A percentile compares a stretch with the other conserved stretches of the same genome.
Evolutionary conservation across 2,113 vertebrate genomes (phyloP).

Genomic region (Mystacornis crossleyi): DNA sequence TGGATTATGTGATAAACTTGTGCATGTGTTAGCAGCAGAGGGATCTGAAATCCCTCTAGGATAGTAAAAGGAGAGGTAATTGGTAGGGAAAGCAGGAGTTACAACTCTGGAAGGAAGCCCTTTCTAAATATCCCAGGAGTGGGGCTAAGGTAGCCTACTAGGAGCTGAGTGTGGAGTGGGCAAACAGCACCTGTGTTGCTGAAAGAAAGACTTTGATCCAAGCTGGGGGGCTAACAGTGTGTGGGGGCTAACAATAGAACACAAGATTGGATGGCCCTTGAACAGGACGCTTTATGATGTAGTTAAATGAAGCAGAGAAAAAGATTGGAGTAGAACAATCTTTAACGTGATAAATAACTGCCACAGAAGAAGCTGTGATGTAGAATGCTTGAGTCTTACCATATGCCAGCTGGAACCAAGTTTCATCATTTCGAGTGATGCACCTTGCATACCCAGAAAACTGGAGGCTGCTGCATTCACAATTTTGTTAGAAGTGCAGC

Average conservation of each 20-base stretch:
- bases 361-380: neutral
- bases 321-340: neutral
- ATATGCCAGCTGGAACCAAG: neutral
- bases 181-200: neutral
- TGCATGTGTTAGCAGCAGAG: neutral
- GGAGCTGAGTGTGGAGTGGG: accelerated
- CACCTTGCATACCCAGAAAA: neutral
- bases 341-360: neutral
- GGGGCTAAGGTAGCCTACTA: neutral
- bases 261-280: neutral
- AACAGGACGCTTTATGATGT: neutral
- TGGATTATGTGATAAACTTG: neutral
- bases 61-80: neutral
- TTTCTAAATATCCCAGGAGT: neutral
- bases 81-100: neutral
- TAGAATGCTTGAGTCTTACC: neutral
- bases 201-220: neutral
- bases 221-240: neutral
- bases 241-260: neutral
- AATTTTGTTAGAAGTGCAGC: neutral
- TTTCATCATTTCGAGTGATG: accelerated
- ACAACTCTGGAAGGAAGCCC: neutral
- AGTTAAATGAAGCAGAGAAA: neutral
- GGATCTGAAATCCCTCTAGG: neutral
- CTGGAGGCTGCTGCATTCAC: neutral